Evolutionary conservation across 2,113 vertebrate genomes (phyloP), one percentile per base, ranked within the genome.

Genomic region (Pelodiscus sinensis): DNA sequence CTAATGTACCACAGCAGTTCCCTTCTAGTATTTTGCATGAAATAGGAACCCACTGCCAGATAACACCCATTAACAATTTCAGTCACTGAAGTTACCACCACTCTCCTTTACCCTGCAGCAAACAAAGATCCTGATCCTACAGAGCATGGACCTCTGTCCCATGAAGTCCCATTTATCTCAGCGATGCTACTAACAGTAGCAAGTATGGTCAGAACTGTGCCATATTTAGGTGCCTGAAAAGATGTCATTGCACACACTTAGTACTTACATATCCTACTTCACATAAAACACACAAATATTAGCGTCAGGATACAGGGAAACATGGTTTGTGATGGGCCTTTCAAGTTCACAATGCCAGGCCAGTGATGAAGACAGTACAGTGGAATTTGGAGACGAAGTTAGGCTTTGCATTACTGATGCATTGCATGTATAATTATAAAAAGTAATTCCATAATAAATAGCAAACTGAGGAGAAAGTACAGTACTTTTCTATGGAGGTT

Each of bases 301-400:
- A 93, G 35, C 65, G 85, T 79, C n/a, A 78, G 29, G n/a, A 57
- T 85, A 78, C 73, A 92, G 54, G 90, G 80, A 81, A 85, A 92
- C 38, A 16, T 35, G 81, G 88, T 90, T 94, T 78, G 78, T 71
- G 93, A 93, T 81, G 95, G 84, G 7, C 9, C 92, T 73, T 65
- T 58, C 94, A 95, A 96, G 95, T 94, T 93, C 97, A 95, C 87
- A 94, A 18, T 94, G 92, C 82, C 82, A 79, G 38, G 13, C 92
- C 94, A 94, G 95, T 93, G 84, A 88, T 85, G 96, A 96, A 96
- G 91, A 95, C 94, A 82, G 82, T 11, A 87, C 57, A 93, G 90
- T 92, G 90, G 93, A 86, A 96, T 87, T 92, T 94, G 89, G 89
- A 83, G 50, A 96, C 94, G 96, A 96, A 95, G 96, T 92, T 95